Evolutionary conservation across 2,888 invertebrate genomes (phyloP).

Genomic region (Pediacus dermestoides): DNA sequence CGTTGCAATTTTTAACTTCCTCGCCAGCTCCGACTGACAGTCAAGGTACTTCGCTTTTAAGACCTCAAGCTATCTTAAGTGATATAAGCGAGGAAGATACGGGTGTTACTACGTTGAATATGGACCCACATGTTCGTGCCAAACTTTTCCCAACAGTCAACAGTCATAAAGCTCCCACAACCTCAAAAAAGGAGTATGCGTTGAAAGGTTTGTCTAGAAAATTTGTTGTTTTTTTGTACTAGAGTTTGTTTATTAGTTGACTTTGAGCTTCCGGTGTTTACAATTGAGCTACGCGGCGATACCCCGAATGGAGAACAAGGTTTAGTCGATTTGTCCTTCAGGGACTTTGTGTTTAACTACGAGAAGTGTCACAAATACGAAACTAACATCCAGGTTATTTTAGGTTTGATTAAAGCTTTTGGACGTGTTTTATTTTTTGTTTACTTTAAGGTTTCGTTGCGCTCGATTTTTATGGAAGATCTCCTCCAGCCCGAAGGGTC

Average conservation of each 20-base stretch:
- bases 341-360: conserved; percentile 76
- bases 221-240: not conserved
- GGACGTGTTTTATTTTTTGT: not conserved
- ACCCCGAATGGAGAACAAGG: conserved; percentile 67
- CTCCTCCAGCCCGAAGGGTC: conserved; percentile 74
- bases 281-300: conserved; percentile 72
- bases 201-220: conserved; percentile 21
- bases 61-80: conserved; percentile 33
- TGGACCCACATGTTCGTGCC: conserved; percentile 63
- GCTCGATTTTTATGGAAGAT: conserved; percentile 89
- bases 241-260: conserved; percentile 51
- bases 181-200: conserved; percentile 13
- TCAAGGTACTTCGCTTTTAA: conserved; percentile 35
- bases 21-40: conserved; percentile 42
- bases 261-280: conserved; percentile 72
- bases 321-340: conserved; percentile 80
- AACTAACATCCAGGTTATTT: conserved; percentile 71
- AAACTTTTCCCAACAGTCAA: conserved; percentile 49
- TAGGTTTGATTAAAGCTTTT: conserved; percentile 5
- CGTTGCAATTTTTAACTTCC: conserved; percentile 51
- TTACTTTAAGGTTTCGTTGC: conserved; percentile 65
- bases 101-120: conserved; percentile 54
- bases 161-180: conserved; percentile 12
- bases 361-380: conserved; percentile 65
- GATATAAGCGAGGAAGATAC: conserved; percentile 51